Conservation (phyloP, 1,140 invertebrate genomes). For the Lepidurus couesii region DNA sequence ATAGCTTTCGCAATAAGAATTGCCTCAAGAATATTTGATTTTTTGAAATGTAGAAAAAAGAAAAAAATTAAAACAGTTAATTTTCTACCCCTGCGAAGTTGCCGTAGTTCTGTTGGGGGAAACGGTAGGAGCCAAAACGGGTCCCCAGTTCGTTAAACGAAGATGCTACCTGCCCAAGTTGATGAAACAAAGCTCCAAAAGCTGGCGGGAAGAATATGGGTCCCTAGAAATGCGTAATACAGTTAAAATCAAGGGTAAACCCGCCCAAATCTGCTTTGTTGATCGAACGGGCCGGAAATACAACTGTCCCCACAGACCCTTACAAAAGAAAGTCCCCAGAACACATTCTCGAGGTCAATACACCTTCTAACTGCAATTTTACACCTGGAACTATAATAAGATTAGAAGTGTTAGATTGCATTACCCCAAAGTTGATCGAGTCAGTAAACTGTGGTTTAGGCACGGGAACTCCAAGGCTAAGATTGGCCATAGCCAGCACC, state of each 20-base stretch:
- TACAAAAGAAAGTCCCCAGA: too few species aligned
- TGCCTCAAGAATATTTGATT: background rate
- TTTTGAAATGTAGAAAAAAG: background rate
- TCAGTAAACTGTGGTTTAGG: background rate
- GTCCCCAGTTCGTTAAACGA: background rate
- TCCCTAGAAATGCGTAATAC: background rate
- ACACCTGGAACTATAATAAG: background rate
- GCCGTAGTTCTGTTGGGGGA: background rate
- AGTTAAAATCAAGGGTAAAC: background rate
- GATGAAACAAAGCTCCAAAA: background rate
- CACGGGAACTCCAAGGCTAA: background rate
- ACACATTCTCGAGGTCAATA: too few species aligned
- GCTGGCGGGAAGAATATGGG: background rate
- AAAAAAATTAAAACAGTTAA: background rate
- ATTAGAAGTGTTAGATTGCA: background rate
- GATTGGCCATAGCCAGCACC: background rate
- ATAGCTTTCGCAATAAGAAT: background rate
- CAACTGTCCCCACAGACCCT: too few species aligned
- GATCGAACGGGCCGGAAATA: too few species aligned
- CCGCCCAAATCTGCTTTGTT: background rate
- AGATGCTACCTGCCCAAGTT: conserved; percentile 7
- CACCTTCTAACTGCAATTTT: too few species aligned
- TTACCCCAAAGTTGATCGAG: conserved; percentile 11
- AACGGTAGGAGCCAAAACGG: background rate
- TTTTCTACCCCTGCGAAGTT: conserved; percentile 7